Evolutionary conservation across 2,888 invertebrate species (phyloP).

Genomic region (Drosophila subquinaria): DNA sequence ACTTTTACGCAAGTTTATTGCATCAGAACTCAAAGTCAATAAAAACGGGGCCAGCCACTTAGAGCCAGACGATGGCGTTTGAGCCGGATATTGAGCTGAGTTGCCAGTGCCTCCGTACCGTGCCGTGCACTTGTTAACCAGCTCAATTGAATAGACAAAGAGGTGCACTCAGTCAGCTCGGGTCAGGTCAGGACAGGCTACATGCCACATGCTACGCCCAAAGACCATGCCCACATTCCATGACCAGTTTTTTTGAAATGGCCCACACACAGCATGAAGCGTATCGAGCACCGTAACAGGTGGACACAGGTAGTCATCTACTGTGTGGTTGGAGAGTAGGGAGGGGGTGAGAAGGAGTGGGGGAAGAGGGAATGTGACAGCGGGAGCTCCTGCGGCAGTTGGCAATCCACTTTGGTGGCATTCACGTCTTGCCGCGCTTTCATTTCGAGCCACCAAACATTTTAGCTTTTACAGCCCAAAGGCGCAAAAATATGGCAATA

Average conservation of each 20-base stretch:
- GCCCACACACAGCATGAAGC: not conserved
- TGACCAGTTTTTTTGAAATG: constrained; percentile 23
- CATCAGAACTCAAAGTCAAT: constrained; percentile 71
- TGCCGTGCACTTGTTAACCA: constrained; percentile 50
- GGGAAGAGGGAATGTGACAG: not conserved
- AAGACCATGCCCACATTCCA: constrained; percentile 10
- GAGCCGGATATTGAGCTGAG: constrained; percentile 38
- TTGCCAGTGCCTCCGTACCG: not conserved
- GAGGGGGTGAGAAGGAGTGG: not conserved
- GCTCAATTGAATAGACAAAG: constrained; percentile 73
- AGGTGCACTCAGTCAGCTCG: constrained; percentile 46
- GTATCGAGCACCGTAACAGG: constrained; percentile 23
- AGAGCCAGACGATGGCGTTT: constrained; percentile 31
- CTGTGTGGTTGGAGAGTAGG: not conserved
- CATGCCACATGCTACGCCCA: constrained; percentile 2
- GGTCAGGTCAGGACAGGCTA: constrained; percentile 26
- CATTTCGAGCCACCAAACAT: constrained; percentile 73
- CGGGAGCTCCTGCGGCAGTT: constrained; percentile 32
- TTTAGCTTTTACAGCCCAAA: constrained; percentile 68
- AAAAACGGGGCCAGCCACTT: constrained; percentile 60
- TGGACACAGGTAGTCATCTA: constrained; percentile 26
- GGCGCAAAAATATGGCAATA: constrained; percentile 49
- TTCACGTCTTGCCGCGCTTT: constrained; percentile 57
- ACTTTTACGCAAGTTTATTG: constrained; percentile 68
- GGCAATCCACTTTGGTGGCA: constrained; percentile 72